phyloP scores from a whole-genome alignment of 2,113 vertebrate species.

The Euleptes europaea region DNA sequence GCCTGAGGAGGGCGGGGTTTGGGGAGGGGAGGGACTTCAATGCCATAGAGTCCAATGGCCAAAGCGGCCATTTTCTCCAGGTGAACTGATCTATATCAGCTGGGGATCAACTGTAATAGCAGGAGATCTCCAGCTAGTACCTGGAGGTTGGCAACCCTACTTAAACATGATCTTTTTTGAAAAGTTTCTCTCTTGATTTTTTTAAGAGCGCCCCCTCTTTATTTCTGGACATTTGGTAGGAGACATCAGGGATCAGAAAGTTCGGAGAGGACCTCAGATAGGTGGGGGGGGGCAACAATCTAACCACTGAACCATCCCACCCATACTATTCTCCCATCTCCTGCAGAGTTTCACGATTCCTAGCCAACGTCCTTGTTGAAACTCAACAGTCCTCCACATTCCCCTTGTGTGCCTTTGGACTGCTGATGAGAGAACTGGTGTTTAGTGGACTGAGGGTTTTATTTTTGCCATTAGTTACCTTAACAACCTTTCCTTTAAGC shows the following conservation, averaged over 20 bases:
- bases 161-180: no score
- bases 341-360: background rate
- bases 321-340: background rate
- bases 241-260: background rate
- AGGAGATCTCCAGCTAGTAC: no score
- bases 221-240: background rate
- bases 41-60: no score
- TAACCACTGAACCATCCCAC: background rate
- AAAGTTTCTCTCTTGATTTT: no score
- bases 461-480: constrained; percentile 3
- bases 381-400: background rate
- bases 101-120: no score
- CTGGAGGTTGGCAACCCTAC: no score
- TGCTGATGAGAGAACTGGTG: background rate
- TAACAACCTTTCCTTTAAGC: constrained; percentile 4
- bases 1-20: no score
- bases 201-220: no score
- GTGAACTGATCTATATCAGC: no score
- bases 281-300: background rate
- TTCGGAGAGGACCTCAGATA: background rate
- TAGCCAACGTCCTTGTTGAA: background rate
- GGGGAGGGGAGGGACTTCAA: no score
- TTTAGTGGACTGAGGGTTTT: background rate
- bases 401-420: background rate
- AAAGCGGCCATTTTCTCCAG: no score